Base-by-base conservation (phyloP, 2,888 invertebrate genomes). In the Drosophila sordidula region DNA sequence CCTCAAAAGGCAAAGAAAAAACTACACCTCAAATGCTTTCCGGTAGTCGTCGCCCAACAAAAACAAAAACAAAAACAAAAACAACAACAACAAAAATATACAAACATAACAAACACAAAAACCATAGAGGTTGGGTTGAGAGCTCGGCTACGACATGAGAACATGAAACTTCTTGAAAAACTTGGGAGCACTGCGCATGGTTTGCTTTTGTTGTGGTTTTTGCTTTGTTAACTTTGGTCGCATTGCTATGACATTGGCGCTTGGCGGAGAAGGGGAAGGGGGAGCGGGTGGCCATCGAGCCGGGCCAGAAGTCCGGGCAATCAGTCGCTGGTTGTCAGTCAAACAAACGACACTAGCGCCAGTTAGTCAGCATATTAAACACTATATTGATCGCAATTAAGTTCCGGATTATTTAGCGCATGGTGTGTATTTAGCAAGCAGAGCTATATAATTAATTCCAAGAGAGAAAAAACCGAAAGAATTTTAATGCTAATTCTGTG, bases 231-330 rank as follows among this genome's bases (percentile, higher is more conserved):
- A 80, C 87, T 86, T 83, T 83, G 82, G 90, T 89, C 90, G 90
- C 80, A 90, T 90, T 90, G 90, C 90, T 90, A 90, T 90, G 90
- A 88, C 90, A 90, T 81, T 89, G 79, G 78, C 68, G 50, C 67
- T 69, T 62, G 55, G 64, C 45, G 51, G 47, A 50, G 44, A 56
- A 6, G n/a, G 5, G 32, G 9, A 11, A 3, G 39, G 9, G 26
- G 34, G 29, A 8, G 29, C 29, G 29, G 14, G 32, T 16, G 41
- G 12, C 50, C 39, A 56, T 39, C 54, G 44, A 56, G 56, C 46
- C 58, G 63, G 65, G 51, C 55, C 58, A 42, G 46, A 66, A 67
- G 69, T 85, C 86, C 59, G 70, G 67, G 55, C 61, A 68, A 68
- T 80, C 80, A 83, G 89, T 87, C 81, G 67, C 73, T 70, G 75